phyloP scores from a whole-genome alignment of 2,888 invertebrate species.

The Aphelenchoides bicaudatus region DNA sequence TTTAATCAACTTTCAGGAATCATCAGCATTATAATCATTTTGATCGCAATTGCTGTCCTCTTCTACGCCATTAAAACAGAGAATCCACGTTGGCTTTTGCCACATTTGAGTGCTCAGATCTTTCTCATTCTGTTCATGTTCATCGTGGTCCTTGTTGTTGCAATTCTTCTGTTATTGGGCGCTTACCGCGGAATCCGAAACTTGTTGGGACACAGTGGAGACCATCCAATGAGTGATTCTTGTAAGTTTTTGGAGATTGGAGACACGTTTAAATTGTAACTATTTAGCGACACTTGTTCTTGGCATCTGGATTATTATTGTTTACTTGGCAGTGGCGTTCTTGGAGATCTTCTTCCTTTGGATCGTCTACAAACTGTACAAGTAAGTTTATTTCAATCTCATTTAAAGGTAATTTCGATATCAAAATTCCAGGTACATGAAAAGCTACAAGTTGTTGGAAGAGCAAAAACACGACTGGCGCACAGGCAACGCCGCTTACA shows the following conservation, averaged over 20 bases:
- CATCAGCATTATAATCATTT: constrained; percentile 52
- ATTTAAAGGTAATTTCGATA: background rate
- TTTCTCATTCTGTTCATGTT: constrained; percentile 58
- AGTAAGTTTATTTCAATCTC: constrained; percentile 38
- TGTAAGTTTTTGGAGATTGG: constrained; percentile 36
- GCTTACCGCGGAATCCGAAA: constrained; percentile 56
- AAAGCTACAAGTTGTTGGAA: constrained; percentile 49
- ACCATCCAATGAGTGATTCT: constrained; percentile 57
- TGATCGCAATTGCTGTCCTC: constrained; percentile 53
- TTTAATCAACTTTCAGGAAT: constrained; percentile 34
- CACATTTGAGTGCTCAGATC: constrained; percentile 51
- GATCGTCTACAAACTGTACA: constrained; percentile 58
- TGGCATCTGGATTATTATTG: constrained; percentile 55
- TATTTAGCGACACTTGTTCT: constrained; percentile 53
- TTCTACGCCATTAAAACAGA: constrained; percentile 57
- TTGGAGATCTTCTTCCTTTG: constrained; percentile 58
- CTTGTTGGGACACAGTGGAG: constrained; percentile 54
- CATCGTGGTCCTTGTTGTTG: constrained; percentile 54
- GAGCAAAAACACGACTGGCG: constrained; percentile 28
- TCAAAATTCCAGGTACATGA: constrained; percentile 45
- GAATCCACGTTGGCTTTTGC: constrained; percentile 54
- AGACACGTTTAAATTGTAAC: background rate
- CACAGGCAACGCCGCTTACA: constrained; percentile 21
- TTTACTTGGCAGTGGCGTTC: constrained; percentile 54
- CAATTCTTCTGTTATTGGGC: constrained; percentile 51